Evolutionary conservation across 2,888 invertebrate genomes (phyloP), one percentile per base, ranked within the genome.

Genomic region (Drosophila emarginata): DNA sequence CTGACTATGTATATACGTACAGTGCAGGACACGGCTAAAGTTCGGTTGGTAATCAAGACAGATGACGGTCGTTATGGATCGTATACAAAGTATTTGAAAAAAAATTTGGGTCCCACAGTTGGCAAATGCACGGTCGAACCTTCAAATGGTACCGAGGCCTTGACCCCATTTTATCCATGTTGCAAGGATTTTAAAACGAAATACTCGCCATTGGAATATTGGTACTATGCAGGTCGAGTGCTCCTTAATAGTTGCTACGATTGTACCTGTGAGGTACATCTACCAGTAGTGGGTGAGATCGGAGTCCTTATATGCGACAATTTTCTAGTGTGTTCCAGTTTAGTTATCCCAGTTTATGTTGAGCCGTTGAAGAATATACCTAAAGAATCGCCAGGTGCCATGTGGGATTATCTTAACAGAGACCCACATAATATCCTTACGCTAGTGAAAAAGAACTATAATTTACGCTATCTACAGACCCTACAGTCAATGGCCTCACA

Each of bases 81-180:
- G 0, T 14, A n/a, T 0, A 0, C 0, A 0, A 69, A 36, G 26
- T 1, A 2, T 0, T 37, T 68, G 2, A 12, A 7, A 0, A 63
- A 37, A 2, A 59, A 51, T 5, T 0, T 12, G 0, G 26, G 54
- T 4, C 77, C 80, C 1, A 18, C 2, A 0, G 3, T 14, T 0
- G 86, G 88, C 0, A 6, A 0, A 0, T 82, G 82, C 40, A 4
- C 4, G 0, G 36, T 83, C 0, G 0, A 0, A 0, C 82, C 82
- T 0, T 2, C 0, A 0, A 1, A 1, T 1, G 82, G 88, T 0
- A 2, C 23, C 1, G 82, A 88, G 59, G 57, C 61, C 1, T 1
- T 21, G 0, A 87, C 87, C 0, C 0, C 0, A 0, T 88, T 78
- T 36, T 4, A 2, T 4, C 52, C 69, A 0, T 78, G 76, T 39